A percentile compares a stretch with the other conserved stretches of the same genome.
Conservation (phyloP, 53 echinoderm and acorn worm species). For the Crossaster papposus region DNA sequence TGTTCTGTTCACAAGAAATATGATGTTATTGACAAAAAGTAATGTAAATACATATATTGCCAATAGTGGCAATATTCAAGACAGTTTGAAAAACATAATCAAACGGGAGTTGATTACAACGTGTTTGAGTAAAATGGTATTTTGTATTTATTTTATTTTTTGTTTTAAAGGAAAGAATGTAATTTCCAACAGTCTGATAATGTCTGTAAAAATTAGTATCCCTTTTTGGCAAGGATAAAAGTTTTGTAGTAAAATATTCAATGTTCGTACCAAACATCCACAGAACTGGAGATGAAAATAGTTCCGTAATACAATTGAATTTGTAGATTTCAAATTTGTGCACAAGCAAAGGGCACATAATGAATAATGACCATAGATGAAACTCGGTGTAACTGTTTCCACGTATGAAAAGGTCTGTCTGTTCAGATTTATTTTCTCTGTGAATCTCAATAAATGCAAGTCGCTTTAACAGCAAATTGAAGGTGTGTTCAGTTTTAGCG, state of each 20-base stretch:
- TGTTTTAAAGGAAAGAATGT: not conserved
- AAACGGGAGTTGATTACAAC: no score
- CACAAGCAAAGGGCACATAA: not conserved
- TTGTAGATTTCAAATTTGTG: not conserved
- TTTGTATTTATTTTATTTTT: not conserved
- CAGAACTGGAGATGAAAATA: not conserved
- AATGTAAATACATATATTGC: no score
- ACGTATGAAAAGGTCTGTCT: not conserved
- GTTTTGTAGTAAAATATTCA: not conserved
- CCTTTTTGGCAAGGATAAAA: not conserved
- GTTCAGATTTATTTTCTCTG: not conserved
- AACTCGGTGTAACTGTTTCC: not conserved
- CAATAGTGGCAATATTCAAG: no score
- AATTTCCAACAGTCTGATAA: not conserved
- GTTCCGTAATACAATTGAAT: not conserved
- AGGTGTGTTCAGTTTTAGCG: not conserved
- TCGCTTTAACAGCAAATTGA: not conserved
- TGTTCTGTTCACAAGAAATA: no score
- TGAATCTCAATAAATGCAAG: slow-evolving; percentile 13
- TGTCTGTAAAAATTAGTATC: not conserved
- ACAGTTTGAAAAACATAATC: no score
- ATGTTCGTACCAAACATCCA: not conserved
- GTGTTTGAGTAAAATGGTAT: no score
- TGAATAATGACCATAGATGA: not conserved
- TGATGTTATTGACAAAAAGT: no score